A percentile compares a stretch with the other conserved stretches of the same genome.
These are phyloP conservation scores for Recurvirostra avosetta DNA, from an alignment of 2,113 vertebrate genomes.

Conservation along the genomic window DNA sequence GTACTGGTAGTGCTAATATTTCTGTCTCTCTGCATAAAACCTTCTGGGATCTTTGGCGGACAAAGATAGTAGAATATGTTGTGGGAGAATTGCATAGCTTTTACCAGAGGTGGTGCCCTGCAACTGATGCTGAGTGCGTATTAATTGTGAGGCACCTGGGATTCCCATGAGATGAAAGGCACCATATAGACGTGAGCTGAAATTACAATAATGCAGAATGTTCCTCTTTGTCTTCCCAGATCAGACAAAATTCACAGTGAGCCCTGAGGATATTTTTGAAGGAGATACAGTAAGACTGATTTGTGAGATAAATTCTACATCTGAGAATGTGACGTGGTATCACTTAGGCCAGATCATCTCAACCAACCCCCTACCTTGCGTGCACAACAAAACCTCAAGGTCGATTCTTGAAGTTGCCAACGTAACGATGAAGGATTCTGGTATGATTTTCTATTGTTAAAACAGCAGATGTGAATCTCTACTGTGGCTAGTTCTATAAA, in stretches of 20 bases:
- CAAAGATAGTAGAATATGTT: not conserved
- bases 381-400: not conserved
- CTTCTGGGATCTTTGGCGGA: not conserved
- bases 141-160: not conserved
- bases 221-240: slow-evolving; percentile 54
- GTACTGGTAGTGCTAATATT: not conserved
- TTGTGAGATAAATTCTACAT: slow-evolving; percentile 41
- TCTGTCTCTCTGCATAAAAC: not conserved
- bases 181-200: not conserved
- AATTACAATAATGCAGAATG: not conserved
- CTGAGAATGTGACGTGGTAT: slow-evolving; percentile 51
- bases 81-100: not conserved
- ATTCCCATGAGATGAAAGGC: not conserved
- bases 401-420: slow-evolving; percentile 51
- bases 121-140: not conserved
- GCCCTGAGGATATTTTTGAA: slow-evolving; percentile 55
- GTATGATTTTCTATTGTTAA: slow-evolving; percentile 23
- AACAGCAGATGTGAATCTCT: not conserved
- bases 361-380: not conserved
- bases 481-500: not conserved
- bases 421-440: not conserved
- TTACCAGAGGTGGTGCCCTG: not conserved
- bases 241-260: slow-evolving; percentile 44
- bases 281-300: slow-evolving; percentile 64
- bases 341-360: not conserved